Base-by-base conservation (phyloP, 2,797 vertebrate genomes). In the Ctenopoma multispine region DNA sequence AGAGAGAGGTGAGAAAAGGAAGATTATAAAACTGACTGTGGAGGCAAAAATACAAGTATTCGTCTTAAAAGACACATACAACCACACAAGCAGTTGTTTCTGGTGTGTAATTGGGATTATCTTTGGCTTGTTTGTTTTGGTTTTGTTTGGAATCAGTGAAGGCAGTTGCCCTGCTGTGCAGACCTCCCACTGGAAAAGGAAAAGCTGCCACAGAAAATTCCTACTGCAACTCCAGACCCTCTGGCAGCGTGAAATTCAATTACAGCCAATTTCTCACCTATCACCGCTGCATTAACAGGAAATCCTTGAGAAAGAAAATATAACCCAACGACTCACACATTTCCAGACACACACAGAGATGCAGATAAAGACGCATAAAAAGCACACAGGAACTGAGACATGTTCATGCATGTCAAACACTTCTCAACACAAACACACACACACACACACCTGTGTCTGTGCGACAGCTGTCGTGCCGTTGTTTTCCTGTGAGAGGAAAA, bases 401-500 rank as follows among this genome's bases (percentile, higher is more conserved):
- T 8, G 64, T 54, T 24, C 14, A 15, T n/a, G 31, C 36, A 29
- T 23, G 20, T 27, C n/a, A 13, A 4, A 59, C 27, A 55, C 18
- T 18, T 54, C 24, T 23, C 15, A 18, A 18, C 29, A 21, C 46
- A 13, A 15, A 40, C 21, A 48, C 36, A 43, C 18, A 23, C 31
- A 46, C 43, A 49, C 31, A 34, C 41, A 48, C 92, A 98, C 98
- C 94, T 99, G 97, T 5, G 97, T 97, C 10, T 98, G 97, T 3
- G 96, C 94, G 46, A 99, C 93, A 0, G 97, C 94, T 71, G 90
- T 95, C 13, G 93, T 85, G 50, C 94, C 95, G 84, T 96, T 98
- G 93, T 94, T 97, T 55, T 99, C 97, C 82, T 97, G 97, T 0
- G 97, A 98, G 31, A 99, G 96, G 90, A 99, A 99, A 93, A 99